phyloP scores from a whole-genome alignment of 2,113 vertebrate genomes.

The chimpanzee (Pan troglodytes) region NHGRI_mPanTro3-v2.1_pri NC_072398.2:72333501-72334000 shows the following conservation, averaged over 20 bases:
- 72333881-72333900: background rate
- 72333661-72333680: background rate
- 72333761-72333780: background rate
- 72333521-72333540: background rate
- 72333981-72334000: too few relatives aligned
- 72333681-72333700: background rate
- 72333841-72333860: background rate
- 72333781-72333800: background rate
- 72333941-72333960: background rate
- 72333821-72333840: background rate
- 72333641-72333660: background rate
- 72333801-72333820: background rate
- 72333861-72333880: background rate
- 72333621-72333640: background rate
- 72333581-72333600: background rate
- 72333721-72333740: background rate
- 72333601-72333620: background rate
- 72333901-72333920: background rate
- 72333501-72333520: background rate
- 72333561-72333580: background rate
- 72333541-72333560: background rate
- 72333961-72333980: background rate
- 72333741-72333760: fast-evolving
- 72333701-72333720: background rate
- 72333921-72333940: background rate